These are phyloP conservation scores for Chaetoderma sp. DNA, from an alignment of 2,888 invertebrate species.

Conservation along the genomic window DNA sequence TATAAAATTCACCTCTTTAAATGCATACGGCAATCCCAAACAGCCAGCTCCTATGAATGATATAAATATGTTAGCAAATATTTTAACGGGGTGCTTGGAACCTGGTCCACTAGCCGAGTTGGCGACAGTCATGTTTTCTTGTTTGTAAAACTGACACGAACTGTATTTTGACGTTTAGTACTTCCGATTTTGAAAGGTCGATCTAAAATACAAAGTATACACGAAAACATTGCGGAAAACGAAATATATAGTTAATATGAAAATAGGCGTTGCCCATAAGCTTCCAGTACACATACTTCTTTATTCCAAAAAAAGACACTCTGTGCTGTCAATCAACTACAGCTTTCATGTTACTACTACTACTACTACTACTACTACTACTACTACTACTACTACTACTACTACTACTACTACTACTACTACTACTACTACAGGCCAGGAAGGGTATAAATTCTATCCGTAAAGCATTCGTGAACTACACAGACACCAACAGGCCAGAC, in stretches of 20 bases:
- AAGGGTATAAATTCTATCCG: too few species aligned
- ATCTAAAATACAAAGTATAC: too few species aligned
- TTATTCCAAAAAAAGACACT: neutral
- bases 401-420: neutral
- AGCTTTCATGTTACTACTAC: neutral
- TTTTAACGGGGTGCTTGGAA: constrained; percentile 59
- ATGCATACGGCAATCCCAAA: constrained; percentile 70
- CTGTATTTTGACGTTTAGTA: too few species aligned
- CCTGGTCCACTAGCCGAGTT: constrained; percentile 40
- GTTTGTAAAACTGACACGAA: too few species aligned
- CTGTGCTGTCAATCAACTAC: too few species aligned
- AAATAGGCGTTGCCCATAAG: too few species aligned
- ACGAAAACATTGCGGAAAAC: too few species aligned
- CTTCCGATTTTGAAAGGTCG: too few species aligned
- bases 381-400: constrained; percentile 7
- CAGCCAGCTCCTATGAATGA: constrained; percentile 71
- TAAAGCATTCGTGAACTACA: too few species aligned
- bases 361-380: neutral
- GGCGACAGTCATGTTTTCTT: constrained; percentile 38
- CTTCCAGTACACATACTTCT: neutral
- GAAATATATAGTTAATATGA: neutral
- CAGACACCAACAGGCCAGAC: too few species aligned
- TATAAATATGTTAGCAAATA: constrained; percentile 71
- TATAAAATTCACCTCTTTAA: constrained; percentile 69
- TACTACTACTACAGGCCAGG: constrained; percentile 4